Conservation (phyloP, 1,140 invertebrate genomes). For the Drosophila cardini region DNA sequence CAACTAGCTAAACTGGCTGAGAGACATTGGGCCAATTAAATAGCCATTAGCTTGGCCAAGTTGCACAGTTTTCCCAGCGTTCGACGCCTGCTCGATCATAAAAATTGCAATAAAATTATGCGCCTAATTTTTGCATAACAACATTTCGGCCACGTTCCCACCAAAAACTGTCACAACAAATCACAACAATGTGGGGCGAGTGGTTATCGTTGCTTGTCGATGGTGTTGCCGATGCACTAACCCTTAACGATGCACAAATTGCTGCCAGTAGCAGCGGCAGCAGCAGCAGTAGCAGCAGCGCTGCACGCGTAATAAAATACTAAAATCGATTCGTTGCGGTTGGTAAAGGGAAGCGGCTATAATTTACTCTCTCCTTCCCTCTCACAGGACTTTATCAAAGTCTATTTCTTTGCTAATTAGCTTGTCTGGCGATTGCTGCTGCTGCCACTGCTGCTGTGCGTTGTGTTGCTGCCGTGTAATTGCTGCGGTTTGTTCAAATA, state of each 20-base stretch:
- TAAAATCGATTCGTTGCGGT: conserved; percentile 73
- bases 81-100: conserved; percentile 59
- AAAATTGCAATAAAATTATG: conserved; percentile 84
- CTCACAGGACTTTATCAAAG: conserved; percentile 24
- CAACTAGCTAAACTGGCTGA: neutral
- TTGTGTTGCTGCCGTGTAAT: conserved; percentile 74
- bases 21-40: conserved; percentile 66
- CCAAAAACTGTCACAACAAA: conserved; percentile 76
- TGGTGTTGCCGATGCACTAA: conserved; percentile 55
- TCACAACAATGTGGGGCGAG: conserved; percentile 61
- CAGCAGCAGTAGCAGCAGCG: conserved; percentile 18
- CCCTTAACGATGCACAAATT: conserved; percentile 77
- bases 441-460: conserved; percentile 43
- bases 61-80: conserved; percentile 19
- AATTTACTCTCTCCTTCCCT: neutral
- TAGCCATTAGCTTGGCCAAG: conserved; percentile 59
- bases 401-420: conserved; percentile 74
- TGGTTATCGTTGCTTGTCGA: conserved; percentile 12
- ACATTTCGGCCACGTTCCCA: conserved; percentile 63
- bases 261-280: conserved; percentile 38
- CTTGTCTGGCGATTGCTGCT: conserved; percentile 56
- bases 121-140: conserved; percentile 84
- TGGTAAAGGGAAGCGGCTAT: conserved; percentile 28
- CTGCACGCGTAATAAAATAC: conserved; percentile 72
- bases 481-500: conserved; percentile 82